Base-by-base conservation (phyloP, 1,140 invertebrate species). In the Polyergus mexicanus region DNA sequence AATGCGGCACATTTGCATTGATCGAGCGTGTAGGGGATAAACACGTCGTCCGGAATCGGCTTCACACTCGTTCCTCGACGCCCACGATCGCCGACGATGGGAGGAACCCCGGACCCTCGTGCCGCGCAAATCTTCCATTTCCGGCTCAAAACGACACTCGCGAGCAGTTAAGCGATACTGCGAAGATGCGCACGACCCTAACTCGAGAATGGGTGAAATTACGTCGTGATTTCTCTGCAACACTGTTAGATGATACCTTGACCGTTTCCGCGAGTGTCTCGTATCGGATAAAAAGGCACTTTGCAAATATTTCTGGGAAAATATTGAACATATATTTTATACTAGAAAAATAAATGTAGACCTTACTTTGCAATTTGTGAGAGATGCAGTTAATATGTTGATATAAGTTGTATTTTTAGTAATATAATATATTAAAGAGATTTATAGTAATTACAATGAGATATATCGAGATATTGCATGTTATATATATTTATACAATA, bases 111-210 rank as follows among this genome's bases (percentile, higher is more conserved):
- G 41, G 51, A 51, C 51, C 71, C 38, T 65, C n/a, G 32, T 58
- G 54, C 54, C 85, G 86, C 62, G 87, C 85, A 90, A 89, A 90
- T 90, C 85, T 90, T 87, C 62, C 88, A 83, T 87, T 87, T 90
- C 88, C 88, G 88, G 88, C 62, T 87, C 88, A 76, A 83, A 83
- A 84, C 84, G 58, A 54, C 84, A 62, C 78, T 78, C 78, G 74
- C 58, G 13, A 71, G 56, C 35, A 35, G 69, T 89, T 87, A 76
- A 87, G 62, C 56, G 85, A 51, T 35, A 80, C 68, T 44, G 47
- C 28, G 66, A 75, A 41, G 47, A 28, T 44, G 66, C 71, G 22
- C 83, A 58, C 10, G 66, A 56, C 22, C 62, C 74, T 86, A 78
- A 88, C 72, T 88, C 58, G 84, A 83, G 84, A 77, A 62, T 75